Conservation (phyloP, 2,888 invertebrate genomes). For the Slavum lentiscoides region DNA sequence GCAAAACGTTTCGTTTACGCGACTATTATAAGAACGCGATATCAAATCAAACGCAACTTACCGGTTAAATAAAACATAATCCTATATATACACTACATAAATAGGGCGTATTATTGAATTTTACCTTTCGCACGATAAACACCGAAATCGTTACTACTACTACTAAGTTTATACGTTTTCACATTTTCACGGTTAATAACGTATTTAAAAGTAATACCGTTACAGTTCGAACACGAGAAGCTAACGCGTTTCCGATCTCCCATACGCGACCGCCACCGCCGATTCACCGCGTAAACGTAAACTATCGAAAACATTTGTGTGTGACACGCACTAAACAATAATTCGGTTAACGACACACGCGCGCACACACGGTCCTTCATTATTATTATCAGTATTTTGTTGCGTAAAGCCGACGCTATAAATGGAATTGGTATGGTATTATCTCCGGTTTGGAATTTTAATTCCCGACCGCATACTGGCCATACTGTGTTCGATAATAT, state of each 20-base stretch:
- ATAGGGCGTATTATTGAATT: background rate
- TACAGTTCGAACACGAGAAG: background rate
- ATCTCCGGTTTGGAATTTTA: no score
- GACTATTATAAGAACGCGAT: no score
- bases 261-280: background rate
- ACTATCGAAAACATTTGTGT: slow-evolving; percentile 39
- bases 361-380: background rate
- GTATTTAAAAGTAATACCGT: background rate
- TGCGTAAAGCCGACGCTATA: no score
- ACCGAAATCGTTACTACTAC: background rate
- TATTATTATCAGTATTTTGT: background rate
- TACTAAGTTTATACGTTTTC: slow-evolving; percentile 3
- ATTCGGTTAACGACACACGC: background rate
- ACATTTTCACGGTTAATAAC: slow-evolving; percentile 11
- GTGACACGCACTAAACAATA: background rate
- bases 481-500: no score
- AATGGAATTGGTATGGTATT: no score
- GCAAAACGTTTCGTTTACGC: no score
- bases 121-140: slow-evolving; percentile 37
- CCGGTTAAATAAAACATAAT: background rate
- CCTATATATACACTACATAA: background rate
- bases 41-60: background rate
- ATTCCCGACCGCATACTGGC: no score
- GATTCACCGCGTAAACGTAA: slow-evolving; percentile 36
- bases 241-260: background rate